These are phyloP conservation scores for Trichopoda pennipes DNA, from an alignment of 2,888 invertebrate genomes.

Conservation along the genomic window DNA sequence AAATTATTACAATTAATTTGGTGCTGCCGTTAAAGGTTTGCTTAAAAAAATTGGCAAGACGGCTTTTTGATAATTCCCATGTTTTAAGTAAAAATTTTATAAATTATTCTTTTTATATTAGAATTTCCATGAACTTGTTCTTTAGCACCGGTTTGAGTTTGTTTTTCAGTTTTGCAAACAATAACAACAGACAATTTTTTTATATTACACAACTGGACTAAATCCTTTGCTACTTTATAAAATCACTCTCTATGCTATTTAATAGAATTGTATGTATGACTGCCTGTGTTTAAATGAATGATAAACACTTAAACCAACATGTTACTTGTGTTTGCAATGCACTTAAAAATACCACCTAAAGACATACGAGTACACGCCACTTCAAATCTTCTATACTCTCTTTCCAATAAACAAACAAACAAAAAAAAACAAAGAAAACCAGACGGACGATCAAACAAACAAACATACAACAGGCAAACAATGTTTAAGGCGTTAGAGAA, in stretches of 20 bases:
- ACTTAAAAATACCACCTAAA: slow-evolving; percentile 51
- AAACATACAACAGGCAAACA: slow-evolving; percentile 38
- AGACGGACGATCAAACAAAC: neutral
- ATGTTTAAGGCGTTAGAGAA: slow-evolving; percentile 45
- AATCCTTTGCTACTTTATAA: slow-evolving; percentile 13
- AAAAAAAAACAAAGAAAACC: neutral
- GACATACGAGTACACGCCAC: slow-evolving; percentile 32
- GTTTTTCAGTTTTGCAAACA: neutral
- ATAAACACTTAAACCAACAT: slow-evolving; percentile 12
- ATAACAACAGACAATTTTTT: too few relatives aligned
- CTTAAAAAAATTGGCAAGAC: too few relatives aligned
- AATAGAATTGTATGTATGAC: neutral
- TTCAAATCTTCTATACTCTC: slow-evolving; percentile 30
- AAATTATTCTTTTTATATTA: too few relatives aligned
- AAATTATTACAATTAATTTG: too few relatives aligned
- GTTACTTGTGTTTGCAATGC: slow-evolving; percentile 46
- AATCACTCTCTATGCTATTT: slow-evolving; percentile 9
- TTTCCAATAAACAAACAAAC: slow-evolving; percentile 41
- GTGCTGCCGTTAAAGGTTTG: too few relatives aligned
- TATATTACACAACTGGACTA: too few relatives aligned
- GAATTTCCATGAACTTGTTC: too few relatives aligned
- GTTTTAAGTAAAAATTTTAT: too few relatives aligned
- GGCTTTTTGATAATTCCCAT: too few relatives aligned
- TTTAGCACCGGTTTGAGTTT: too few relatives aligned
- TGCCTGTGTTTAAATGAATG: neutral